A percentile compares a stretch with the other conserved stretches of the same genome.
Conservation (phyloP, 2,888 invertebrate genomes). For the Brenthis hecate region DNA sequence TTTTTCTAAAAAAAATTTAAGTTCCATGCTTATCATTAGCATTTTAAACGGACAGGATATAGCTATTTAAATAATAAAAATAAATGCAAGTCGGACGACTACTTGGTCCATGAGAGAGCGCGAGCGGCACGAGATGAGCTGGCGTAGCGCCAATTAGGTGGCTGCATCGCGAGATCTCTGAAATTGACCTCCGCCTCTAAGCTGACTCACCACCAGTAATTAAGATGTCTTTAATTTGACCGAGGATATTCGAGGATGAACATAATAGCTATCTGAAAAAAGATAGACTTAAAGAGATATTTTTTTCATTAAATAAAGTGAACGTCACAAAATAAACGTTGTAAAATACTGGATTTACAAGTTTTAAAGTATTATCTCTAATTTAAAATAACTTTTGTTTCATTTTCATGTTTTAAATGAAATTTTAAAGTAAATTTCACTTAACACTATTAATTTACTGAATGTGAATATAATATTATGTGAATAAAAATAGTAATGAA, state of each 20-base stretch:
- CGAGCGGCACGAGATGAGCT: conserved; percentile 27
- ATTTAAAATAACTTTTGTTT: no score
- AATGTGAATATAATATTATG: neutral
- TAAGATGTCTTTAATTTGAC: conserved; percentile 36
- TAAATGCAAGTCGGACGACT: conserved; percentile 9
- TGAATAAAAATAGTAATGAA: neutral
- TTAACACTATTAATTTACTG: neutral
- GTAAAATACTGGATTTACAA: no score
- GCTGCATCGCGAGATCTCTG: conserved; percentile 37
- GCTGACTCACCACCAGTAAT: conserved; percentile 38
- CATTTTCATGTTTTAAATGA: no score
- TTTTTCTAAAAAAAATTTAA: neutral
- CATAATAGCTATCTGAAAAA: neutral
- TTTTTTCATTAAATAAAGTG: no score
- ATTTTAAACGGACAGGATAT: neutral
- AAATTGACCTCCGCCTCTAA: conserved; percentile 36
- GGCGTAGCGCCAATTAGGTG: conserved; percentile 39
- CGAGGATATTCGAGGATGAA: conserved; percentile 2
- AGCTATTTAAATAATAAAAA: conserved; percentile 12
- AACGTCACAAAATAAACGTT: no score
- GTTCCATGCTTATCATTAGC: neutral
- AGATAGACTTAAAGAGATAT: no score
- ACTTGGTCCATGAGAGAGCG: conserved; percentile 15
- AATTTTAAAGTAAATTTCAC: no score
- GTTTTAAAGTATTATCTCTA: no score